Conservation (phyloP, 2,888 invertebrate genomes). For the Syrphus vitripennis region DNA sequence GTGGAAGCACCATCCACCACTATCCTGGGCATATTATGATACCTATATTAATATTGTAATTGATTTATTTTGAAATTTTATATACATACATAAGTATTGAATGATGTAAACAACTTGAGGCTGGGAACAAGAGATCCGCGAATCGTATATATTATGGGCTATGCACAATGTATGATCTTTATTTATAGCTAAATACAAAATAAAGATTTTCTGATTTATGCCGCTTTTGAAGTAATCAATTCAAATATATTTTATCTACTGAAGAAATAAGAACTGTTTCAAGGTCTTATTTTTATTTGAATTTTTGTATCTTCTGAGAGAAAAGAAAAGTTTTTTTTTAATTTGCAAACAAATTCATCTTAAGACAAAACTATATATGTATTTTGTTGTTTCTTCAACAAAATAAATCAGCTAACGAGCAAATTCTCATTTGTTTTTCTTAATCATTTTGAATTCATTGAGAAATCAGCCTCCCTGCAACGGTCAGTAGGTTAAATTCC, state of each 20-base stretch:
- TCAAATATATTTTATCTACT: background rate
- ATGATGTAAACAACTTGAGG: too few relatives aligned
- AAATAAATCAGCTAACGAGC: background rate
- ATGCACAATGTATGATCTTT: too few relatives aligned
- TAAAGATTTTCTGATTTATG: background rate
- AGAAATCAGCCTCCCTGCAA: slow-evolving; percentile 15
- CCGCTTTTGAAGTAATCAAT: background rate
- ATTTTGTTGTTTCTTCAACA: background rate
- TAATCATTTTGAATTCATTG: slow-evolving; percentile 20
- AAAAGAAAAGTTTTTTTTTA: background rate
- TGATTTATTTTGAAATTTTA: too few relatives aligned
- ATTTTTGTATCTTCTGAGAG: background rate
- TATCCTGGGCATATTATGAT: too few relatives aligned
- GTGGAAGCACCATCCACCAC: too few relatives aligned
- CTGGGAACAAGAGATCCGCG: too few relatives aligned
- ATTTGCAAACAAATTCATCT: background rate
- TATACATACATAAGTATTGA: too few relatives aligned
- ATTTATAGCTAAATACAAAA: too few relatives aligned
- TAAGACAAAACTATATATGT: background rate
- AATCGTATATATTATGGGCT: too few relatives aligned
- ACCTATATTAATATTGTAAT: too few relatives aligned
- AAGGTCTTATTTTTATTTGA: background rate
- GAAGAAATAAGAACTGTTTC: background rate
- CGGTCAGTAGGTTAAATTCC: slow-evolving; percentile 46
- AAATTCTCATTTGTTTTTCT: background rate